These are phyloP conservation scores for Palythoa caribaeorum DNA, from an alignment of 92 coral and sea anemone genomes.

Conservation along the genomic window DNA sequence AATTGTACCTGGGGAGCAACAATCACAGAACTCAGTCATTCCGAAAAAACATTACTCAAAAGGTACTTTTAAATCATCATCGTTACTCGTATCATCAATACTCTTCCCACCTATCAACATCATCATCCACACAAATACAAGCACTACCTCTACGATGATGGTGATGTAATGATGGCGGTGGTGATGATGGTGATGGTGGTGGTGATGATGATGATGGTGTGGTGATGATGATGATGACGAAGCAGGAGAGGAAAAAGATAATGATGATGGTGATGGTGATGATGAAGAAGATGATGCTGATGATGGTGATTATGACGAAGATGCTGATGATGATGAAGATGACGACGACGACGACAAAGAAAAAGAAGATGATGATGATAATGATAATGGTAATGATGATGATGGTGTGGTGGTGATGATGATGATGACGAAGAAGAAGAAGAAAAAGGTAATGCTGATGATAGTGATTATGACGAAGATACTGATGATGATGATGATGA, in stretches of 20 bases:
- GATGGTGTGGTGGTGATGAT: neutral
- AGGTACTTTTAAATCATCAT: neutral
- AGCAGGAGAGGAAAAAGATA: too few species aligned
- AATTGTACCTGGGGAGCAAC: slow-evolving; percentile 76
- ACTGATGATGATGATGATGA: neutral
- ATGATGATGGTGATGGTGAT: neutral
- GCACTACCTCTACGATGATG: neutral
- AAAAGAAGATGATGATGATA: neutral
- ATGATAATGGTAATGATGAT: neutral
- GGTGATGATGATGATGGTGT: neutral
- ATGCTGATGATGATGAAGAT: neutral
- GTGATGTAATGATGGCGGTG: neutral
- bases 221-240: neutral
- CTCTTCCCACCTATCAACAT: neutral
- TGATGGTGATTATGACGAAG: neutral
- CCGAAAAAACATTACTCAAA: too few species aligned
- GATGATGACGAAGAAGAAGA: neutral
- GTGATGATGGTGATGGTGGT: neutral
- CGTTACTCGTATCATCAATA: neutral
- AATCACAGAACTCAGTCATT: neutral
- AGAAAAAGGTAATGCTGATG: neutral
- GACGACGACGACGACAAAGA: neutral
- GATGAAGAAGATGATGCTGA: too few species aligned
- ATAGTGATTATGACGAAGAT: neutral
- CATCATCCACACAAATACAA: neutral